A percentile compares a stretch with the other conserved stretches of the same genome.
These are phyloP conservation scores for Rhinichthys osculus DNA, from an alignment of 2,797 vertebrate species.

Conservation along the genomic window DNA sequence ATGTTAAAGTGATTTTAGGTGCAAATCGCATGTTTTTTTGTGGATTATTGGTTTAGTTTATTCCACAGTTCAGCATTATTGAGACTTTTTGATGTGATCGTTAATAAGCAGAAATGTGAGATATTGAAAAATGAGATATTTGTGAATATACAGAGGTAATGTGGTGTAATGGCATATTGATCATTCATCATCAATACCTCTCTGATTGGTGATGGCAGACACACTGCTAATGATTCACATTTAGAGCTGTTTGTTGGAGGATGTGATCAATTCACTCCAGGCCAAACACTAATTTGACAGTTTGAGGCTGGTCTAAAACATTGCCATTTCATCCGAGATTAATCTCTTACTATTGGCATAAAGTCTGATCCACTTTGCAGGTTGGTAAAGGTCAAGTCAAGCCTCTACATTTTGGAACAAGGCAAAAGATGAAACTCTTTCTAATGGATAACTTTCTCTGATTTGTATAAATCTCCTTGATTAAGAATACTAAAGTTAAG, in stretches of 20 bases:
- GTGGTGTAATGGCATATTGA: slow-evolving; percentile 46
- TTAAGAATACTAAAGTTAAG: background rate
- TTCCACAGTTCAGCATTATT: slow-evolving; percentile 28
- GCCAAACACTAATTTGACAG: background rate
- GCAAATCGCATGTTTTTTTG: background rate
- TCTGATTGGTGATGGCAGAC: slow-evolving; percentile 25
- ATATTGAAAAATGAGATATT: slow-evolving; percentile 43
- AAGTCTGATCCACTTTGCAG: background rate
- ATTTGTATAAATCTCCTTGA: background rate
- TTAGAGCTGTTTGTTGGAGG: background rate
- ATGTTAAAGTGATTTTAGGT: background rate
- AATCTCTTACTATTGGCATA: background rate
- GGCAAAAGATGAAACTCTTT: background rate
- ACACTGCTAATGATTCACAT: slow-evolving; percentile 32
- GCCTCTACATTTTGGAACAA: background rate
- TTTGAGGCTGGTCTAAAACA: slow-evolving; percentile 25
- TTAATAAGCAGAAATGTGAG: slow-evolving; percentile 35
- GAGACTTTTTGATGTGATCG: slow-evolving; percentile 44
- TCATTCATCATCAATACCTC: slow-evolving; percentile 43
- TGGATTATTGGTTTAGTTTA: background rate
- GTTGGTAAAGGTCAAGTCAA: slow-evolving; percentile 10
- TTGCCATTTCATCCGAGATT: background rate
- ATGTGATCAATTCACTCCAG: slow-evolving; percentile 26
- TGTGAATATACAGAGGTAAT: slow-evolving; percentile 33
- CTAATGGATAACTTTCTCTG: background rate